Evolutionary conservation across 2,888 invertebrate genomes (phyloP).

Genomic region (Patella depressa): DNA sequence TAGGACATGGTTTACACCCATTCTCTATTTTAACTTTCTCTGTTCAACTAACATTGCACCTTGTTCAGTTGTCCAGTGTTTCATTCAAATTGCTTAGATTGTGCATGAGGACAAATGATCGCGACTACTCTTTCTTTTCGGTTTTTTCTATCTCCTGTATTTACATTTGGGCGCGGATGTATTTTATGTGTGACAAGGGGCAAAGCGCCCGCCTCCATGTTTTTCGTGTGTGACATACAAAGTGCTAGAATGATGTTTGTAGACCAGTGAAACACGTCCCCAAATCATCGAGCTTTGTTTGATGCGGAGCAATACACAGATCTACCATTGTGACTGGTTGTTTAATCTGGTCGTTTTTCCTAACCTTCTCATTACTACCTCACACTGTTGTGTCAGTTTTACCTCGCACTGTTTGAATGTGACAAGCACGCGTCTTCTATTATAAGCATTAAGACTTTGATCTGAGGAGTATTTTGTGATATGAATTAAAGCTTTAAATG

Average conservation of each 20-base stretch:
- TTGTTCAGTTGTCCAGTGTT: no score
- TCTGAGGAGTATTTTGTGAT: conserved; percentile 7
- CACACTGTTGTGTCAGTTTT: conserved; percentile 8
- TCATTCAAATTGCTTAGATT: no score
- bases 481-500: background rate
- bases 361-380: conserved; percentile 2
- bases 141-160: background rate
- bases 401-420: background rate
- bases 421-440: conserved; percentile 7
- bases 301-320: background rate
- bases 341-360: conserved; percentile 6
- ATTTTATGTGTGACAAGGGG: conserved; percentile 6
- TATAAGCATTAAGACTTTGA: conserved; percentile 3
- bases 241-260: conserved; percentile 3
- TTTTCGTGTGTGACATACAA: conserved; percentile 8
- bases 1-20: no score
- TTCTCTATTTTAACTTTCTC: no score
- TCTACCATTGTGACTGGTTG: background rate
- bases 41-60: no score
- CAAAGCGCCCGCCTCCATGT: conserved; percentile 8
- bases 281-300: background rate
- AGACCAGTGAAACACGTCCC: conserved; percentile 7
- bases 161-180: conserved; percentile 7
- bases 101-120: background rate
- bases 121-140: background rate